phyloP scores from a whole-genome alignment of 2,113 vertebrate species.

The Grantiella picta region DNA sequence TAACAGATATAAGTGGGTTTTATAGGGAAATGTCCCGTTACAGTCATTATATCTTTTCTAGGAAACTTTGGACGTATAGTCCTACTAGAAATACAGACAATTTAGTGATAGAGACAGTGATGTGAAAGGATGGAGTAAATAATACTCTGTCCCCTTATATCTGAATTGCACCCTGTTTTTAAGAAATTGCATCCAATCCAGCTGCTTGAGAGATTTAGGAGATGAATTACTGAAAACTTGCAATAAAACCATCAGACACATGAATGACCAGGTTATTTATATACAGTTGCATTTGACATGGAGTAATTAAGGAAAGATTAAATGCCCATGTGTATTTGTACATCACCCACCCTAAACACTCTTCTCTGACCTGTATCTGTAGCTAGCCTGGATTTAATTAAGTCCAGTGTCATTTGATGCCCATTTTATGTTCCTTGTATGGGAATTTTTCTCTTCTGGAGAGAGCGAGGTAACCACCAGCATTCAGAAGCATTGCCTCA shows the following conservation, averaged over 20 bases:
- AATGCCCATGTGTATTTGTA: not conserved
- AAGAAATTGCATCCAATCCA: not conserved
- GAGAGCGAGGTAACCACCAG: not conserved
- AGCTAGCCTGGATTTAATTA: constrained; percentile 3
- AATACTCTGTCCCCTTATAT: not conserved
- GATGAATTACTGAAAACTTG: not conserved
- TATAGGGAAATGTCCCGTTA: not conserved
- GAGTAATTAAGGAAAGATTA: not conserved
- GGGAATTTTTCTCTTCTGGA: not conserved
- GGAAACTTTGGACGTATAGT: not conserved
- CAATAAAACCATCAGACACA: not conserved
- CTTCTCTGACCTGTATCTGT: not conserved
- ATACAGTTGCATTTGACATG: not conserved
- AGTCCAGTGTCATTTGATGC: not conserved
- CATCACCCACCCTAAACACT: not conserved
- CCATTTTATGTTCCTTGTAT: not conserved
- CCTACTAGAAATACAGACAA: not conserved
- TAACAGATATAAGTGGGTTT: fast-evolving
- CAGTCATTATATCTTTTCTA: not conserved
- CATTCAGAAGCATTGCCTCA: not conserved
- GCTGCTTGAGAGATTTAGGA: not conserved
- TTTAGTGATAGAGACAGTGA: not conserved
- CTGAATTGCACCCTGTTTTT: not conserved
- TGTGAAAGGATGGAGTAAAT: not conserved
- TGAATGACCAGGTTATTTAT: not conserved